Evolutionary conservation across 2,888 invertebrate genomes (phyloP), one percentile per base, ranked within the genome.

Genomic region (Microplitis manilae): DNA sequence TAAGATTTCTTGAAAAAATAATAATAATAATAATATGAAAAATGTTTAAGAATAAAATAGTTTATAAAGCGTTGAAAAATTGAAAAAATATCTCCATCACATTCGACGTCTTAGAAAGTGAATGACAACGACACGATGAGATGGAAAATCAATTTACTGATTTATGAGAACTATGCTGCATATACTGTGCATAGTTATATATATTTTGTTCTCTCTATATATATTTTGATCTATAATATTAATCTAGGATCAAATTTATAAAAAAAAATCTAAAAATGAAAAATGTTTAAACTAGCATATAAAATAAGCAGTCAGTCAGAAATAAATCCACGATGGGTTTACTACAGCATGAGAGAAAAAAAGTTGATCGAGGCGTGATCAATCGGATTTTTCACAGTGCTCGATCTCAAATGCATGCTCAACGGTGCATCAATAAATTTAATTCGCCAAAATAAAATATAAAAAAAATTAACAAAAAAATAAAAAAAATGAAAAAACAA

Each of bases 21-120:
- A 68, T 72, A 71, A 72, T 60, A 20, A 20, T 13, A n/a, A 17
- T 5, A 72, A 50, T 60, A 73, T 41, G 20, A 73, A 41, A 41
- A 60, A 20, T 15, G 20, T 59, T 59, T 13, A 59, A 59, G 59
- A 59, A 59, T 30, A 13, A 50, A 62, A 62, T 17, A 62, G 62
- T 62, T 17, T 15, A 60, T 50, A n/a, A 30, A 67, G 17, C 8
- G 15, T 1, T 40, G 68, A 70, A 60, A 74, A 39, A 62, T 65
- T 50, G 30, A 67, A 65, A 60, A 20, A 41, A 75, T 79, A 78
- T 17, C 8, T 50, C 69, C 15, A 41, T 59, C 8, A 69, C 59
- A 69, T 62, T n/a, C 62, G 62, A 62, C 62, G 8, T 62, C n/a
- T 17, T 9, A 62, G 20, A 17, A 17, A 39, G 15, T 41, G 50